phyloP scores from a whole-genome alignment of 2,113 vertebrate species.

The Egretta garzetta region DNA sequence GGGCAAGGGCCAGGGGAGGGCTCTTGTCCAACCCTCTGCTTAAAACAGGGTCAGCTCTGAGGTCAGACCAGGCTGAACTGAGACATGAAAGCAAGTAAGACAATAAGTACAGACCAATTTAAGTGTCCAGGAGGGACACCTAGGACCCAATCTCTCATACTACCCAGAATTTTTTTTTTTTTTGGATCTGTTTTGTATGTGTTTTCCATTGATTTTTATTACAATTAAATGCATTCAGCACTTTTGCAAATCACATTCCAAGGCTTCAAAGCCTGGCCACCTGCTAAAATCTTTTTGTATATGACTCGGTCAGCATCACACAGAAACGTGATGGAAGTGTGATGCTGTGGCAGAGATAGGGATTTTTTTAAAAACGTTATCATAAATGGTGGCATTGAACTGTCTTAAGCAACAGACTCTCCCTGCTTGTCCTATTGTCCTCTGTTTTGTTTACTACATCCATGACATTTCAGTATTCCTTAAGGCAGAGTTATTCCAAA shows the following conservation, averaged over 20 bases:
- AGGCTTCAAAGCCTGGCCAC: neutral
- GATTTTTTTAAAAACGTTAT: neutral
- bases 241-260: neutral
- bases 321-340: neutral
- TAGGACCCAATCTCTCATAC: neutral
- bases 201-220: neutral
- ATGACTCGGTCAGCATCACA: neutral
- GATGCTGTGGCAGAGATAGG: neutral
- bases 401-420: neutral
- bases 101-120: neutral
- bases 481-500: neutral
- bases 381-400: neutral
- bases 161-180: neutral
- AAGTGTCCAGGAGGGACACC: neutral
- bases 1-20: neutral
- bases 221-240: neutral
- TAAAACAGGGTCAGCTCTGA: neutral
- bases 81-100: neutral
- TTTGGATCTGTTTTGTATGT: neutral
- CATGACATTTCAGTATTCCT: neutral
- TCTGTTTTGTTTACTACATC: neutral
- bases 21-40: neutral
- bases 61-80: neutral
- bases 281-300: neutral
- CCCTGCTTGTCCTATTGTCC: neutral